These are phyloP conservation scores for Coelinius sp. DNA, from an alignment of 2,888 invertebrate genomes.

Conservation along the genomic window DNA sequence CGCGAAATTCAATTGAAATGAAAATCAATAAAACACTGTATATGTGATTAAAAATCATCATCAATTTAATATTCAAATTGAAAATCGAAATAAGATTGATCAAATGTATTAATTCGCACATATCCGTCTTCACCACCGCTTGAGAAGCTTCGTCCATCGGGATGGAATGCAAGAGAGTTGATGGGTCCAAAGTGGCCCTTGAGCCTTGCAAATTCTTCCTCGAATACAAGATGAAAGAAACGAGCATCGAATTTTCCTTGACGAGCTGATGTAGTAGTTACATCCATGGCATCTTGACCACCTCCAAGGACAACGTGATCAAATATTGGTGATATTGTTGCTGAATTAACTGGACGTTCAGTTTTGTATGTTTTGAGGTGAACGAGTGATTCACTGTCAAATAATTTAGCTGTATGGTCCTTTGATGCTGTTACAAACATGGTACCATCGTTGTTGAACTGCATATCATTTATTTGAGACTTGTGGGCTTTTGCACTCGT, in stretches of 20 bases:
- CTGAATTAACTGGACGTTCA: slow-evolving; percentile 98
- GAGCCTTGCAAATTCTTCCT: slow-evolving; percentile 86
- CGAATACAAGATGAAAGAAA: slow-evolving; percentile 81
- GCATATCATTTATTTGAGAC: slow-evolving; percentile 95
- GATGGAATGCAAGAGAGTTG: slow-evolving; percentile 98
- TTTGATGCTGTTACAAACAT: slow-evolving; percentile 98
- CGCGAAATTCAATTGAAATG: too few relatives aligned
- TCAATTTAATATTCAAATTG: slow-evolving; percentile 84
- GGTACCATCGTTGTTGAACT: slow-evolving; percentile 91
- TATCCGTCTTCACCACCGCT: slow-evolving; percentile 99
- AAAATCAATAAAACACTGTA: too few relatives aligned
- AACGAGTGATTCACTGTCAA: slow-evolving; percentile 89
- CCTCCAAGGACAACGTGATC: slow-evolving; percentile 99
- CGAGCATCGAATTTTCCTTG: slow-evolving; percentile 97
- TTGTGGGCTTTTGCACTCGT: slow-evolving; percentile 87
- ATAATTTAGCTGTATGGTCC: slow-evolving; percentile 95
- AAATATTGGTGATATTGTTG: slow-evolving; percentile 93
- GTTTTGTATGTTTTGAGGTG: slow-evolving; percentile 96
- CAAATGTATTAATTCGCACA: slow-evolving; percentile 95
- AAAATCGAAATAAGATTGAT: slow-evolving; percentile 96
- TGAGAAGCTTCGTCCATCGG: slow-evolving; percentile 95
- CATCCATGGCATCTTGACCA: slow-evolving; percentile 99
- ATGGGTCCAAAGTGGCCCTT: slow-evolving; percentile 99
- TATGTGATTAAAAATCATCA: too few relatives aligned
- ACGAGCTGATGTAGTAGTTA: slow-evolving; percentile 93